These are phyloP conservation scores for Acanthosepion lycidas DNA, from an alignment of 2,888 invertebrate species.

Conservation along the genomic window DNA sequence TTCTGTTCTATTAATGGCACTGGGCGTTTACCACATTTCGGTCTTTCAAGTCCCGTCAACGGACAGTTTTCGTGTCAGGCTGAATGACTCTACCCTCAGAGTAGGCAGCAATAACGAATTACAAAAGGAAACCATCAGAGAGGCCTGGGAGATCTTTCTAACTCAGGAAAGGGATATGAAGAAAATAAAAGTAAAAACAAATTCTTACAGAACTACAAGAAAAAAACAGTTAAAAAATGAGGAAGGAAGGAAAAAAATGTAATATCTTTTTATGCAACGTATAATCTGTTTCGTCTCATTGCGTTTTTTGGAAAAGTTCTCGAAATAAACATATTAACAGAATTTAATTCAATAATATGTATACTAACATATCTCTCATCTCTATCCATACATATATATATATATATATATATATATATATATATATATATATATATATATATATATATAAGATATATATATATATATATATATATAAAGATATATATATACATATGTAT, in stretches of 20 bases:
- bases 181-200: background rate
- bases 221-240: background rate
- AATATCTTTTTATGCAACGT: background rate
- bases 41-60: too few species aligned
- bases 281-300: background rate
- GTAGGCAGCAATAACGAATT: too few species aligned
- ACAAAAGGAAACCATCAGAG: too few species aligned
- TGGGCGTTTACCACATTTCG: too few species aligned
- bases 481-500: too few species aligned
- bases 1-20: background rate
- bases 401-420: background rate
- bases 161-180: background rate
- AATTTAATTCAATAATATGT: background rate
- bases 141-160: background rate
- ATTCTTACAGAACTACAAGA: background rate
- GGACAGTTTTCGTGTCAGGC: too few species aligned
- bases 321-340: background rate
- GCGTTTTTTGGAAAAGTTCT: background rate
- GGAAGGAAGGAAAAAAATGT: background rate
- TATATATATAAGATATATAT: background rate
- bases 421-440: background rate
- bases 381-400: background rate
- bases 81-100: too few species aligned
- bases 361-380: background rate
- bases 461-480: too few species aligned